Conservation (phyloP, 2,888 invertebrate genomes). For the Aspidiotus rigidus region DNA sequence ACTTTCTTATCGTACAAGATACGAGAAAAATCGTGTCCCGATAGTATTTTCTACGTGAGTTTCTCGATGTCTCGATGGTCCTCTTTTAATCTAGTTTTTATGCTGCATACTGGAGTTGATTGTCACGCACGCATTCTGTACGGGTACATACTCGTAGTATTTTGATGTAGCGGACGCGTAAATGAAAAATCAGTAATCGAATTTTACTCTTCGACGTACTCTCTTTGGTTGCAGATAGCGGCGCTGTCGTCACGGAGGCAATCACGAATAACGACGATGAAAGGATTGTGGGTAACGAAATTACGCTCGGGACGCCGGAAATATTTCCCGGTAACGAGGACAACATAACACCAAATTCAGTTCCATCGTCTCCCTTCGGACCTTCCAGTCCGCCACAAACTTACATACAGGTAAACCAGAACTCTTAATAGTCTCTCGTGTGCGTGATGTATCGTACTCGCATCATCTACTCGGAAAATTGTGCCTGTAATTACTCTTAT, state of each 20-base stretch:
- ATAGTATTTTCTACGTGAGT: too few relatives aligned
- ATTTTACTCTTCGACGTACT: background rate
- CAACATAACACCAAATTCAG: constrained; percentile 18
- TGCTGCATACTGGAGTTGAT: too few relatives aligned
- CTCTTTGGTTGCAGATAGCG: constrained; percentile 21
- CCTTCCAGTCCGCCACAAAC: constrained; percentile 25
- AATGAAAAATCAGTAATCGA: background rate
- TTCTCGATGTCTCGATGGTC: too few relatives aligned
- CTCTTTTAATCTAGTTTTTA: too few relatives aligned
- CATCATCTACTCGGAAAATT: background rate
- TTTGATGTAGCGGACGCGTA: too few relatives aligned
- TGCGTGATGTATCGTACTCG: background rate
- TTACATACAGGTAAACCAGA: constrained; percentile 24
- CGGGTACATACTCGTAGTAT: too few relatives aligned
- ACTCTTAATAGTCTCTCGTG: background rate
- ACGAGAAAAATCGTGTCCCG: too few relatives aligned
- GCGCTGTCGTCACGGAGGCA: constrained; percentile 28
- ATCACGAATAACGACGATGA: constrained; percentile 25
- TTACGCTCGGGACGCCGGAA: constrained; percentile 26
- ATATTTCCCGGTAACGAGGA: constrained; percentile 21
- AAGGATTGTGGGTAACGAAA: constrained; percentile 27
- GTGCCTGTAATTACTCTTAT: background rate
- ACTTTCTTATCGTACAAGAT: too few relatives aligned
- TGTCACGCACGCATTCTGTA: too few relatives aligned
- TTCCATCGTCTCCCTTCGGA: constrained; percentile 21